Conservation (phyloP, 2,113 vertebrate species). For the Leptosomus discolor region DNA sequence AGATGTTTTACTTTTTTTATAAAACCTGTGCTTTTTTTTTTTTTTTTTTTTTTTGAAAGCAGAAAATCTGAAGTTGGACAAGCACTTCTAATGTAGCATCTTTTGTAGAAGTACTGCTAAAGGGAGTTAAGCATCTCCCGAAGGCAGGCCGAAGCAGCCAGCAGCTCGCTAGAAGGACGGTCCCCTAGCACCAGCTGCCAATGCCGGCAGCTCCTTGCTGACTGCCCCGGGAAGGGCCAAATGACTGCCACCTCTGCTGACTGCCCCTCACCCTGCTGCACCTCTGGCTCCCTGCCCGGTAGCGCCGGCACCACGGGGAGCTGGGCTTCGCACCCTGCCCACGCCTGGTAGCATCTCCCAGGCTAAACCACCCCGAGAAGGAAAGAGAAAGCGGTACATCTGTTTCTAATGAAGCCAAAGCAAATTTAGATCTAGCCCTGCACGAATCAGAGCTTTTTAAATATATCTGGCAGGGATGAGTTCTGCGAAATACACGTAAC, state of each 20-base stretch:
- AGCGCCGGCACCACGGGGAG: neutral
- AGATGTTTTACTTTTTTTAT: neutral
- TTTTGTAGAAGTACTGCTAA: no score
- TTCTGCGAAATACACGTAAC: neutral
- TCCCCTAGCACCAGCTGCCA: neutral
- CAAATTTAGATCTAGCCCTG: neutral
- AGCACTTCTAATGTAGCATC: no score
- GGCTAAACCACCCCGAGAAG: neutral
- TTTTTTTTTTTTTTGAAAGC: neutral
- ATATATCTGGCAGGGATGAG: neutral
- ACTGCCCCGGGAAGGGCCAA: accelerated
- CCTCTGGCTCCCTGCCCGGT: neutral
- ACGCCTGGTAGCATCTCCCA: neutral
- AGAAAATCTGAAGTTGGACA: no score
- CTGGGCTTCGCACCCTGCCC: neutral
- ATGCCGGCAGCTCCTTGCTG: neutral
- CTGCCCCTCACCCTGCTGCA: neutral
- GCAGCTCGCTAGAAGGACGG: neutral
- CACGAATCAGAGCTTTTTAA: neutral
- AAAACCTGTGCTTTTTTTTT: neutral
- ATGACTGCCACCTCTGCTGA: accelerated
- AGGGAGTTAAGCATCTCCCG: accelerated
- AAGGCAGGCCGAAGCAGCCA: neutral
- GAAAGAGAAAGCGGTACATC: neutral
- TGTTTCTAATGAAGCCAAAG: neutral